Conservation (phyloP, 2,113 vertebrate genomes). For the Deroptyus accipitrinus region DNA sequence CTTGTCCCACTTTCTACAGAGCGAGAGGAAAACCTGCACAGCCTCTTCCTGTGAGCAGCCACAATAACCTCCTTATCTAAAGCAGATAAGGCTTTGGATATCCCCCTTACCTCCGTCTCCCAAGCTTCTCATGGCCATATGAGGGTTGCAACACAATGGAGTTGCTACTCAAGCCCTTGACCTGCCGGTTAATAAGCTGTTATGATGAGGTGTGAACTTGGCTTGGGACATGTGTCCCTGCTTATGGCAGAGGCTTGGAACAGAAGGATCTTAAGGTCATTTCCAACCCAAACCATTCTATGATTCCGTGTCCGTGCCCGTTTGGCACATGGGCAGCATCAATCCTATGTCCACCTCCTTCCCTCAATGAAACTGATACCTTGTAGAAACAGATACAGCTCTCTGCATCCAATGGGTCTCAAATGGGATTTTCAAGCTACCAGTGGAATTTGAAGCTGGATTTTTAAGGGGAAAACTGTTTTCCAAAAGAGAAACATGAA, state of each 20-base stretch:
- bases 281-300: not conserved
- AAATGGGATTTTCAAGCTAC: not conserved
- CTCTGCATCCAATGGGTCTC: not conserved
- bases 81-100: not conserved
- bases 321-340: not conserved
- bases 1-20: not conserved
- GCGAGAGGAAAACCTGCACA: not conserved
- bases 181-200: not conserved
- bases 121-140: not conserved
- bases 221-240: not conserved
- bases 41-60: not conserved
- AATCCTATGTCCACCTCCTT: not conserved
- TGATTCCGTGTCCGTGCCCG: not conserved
- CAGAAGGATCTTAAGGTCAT: not conserved
- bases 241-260: not conserved
- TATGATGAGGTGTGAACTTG: slow-evolving; percentile 10
- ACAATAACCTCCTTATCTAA: not conserved
- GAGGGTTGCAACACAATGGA: not conserved
- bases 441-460: not conserved
- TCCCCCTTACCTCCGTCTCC: not conserved
- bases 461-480: not conserved
- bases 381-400: not conserved
- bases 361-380: not conserved
- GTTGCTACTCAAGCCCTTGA: not conserved
- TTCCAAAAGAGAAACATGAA: not conserved